These are phyloP conservation scores for Cheilosia variabilis DNA, from an alignment of 2,888 invertebrate species.

Conservation along the genomic window DNA sequence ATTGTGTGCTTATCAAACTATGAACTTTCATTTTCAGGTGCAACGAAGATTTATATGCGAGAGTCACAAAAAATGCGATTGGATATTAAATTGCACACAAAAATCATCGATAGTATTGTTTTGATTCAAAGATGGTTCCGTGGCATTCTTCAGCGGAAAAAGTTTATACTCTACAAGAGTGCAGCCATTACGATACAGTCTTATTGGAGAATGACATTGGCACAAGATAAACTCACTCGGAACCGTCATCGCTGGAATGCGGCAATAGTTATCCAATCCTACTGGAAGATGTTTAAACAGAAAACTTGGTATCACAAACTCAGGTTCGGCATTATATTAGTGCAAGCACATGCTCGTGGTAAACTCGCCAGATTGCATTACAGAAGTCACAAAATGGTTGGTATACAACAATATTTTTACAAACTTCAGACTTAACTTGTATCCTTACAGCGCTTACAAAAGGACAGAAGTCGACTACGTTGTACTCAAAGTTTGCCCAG, in stretches of 20 bases:
- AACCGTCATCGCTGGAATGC: conserved; percentile 85
- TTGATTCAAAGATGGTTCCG: conserved; percentile 96
- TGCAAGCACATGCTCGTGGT: conserved; percentile 91
- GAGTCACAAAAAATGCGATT: conserved; percentile 97
- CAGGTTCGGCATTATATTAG: conserved; percentile 85
- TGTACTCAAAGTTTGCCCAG: conserved; percentile 84
- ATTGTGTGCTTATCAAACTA: too few relatives aligned
- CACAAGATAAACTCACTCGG: conserved; percentile 85
- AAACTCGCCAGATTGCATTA: conserved; percentile 86
- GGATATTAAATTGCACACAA: conserved; percentile 95
- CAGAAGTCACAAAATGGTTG: conserved; percentile 81
- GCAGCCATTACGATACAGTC: conserved; percentile 92
- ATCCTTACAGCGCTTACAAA: conserved; percentile 79
- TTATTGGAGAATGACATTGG: conserved; percentile 87
- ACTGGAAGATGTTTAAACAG: conserved; percentile 89
- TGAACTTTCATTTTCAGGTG: conserved; percentile 85
- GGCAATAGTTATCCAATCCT: conserved; percentile 89
- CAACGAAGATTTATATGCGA: conserved; percentile 95
- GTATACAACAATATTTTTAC: conserved; percentile 81
- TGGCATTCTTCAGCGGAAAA: conserved; percentile 90
- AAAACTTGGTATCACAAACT: conserved; percentile 88
- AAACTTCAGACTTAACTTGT: conserved; percentile 81
- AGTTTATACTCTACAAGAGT: conserved; percentile 89
- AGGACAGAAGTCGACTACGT: conserved; percentile 77
- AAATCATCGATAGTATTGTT: conserved; percentile 96